Percentiles rank a stretch among this genome's conserved stretches.
Conservation (phyloP, 2,888 invertebrate species). For the Chydorus sphaericus region DNA sequence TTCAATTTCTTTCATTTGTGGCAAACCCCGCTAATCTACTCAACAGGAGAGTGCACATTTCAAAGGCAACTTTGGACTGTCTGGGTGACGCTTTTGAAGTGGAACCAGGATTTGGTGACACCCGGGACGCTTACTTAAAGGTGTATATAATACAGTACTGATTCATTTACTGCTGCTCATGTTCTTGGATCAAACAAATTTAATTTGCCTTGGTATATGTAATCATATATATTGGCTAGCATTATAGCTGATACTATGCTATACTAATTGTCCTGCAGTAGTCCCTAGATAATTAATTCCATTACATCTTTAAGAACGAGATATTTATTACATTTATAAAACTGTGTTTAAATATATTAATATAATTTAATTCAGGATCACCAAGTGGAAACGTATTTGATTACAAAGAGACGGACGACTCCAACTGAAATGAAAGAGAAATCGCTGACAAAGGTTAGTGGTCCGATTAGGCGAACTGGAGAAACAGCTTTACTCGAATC, state of each 20-base stretch:
- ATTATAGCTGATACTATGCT: too few relatives aligned
- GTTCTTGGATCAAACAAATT: too few relatives aligned
- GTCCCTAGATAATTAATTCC: too few relatives aligned
- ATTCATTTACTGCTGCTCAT: neutral
- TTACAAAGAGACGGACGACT: slow-evolving; percentile 64
- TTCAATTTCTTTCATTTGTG: neutral
- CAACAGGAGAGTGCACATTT: slow-evolving; percentile 86
- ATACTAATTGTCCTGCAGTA: too few relatives aligned
- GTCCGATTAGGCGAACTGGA: too few relatives aligned
- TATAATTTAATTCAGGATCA: too few relatives aligned
- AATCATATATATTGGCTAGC: too few relatives aligned
- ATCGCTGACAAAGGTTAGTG: too few relatives aligned
- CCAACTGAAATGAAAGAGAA: slow-evolving; percentile 23
- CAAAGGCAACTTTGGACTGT: slow-evolving; percentile 70
- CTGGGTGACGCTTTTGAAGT: slow-evolving; percentile 81
- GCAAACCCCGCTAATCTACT: neutral
- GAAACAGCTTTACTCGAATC: neutral
- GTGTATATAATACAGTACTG: slow-evolving; percentile 20
- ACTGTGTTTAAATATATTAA: too few relatives aligned
- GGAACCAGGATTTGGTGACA: slow-evolving; percentile 77
- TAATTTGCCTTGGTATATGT: too few relatives aligned
- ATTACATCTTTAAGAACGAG: too few relatives aligned
- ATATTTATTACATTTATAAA: too few relatives aligned
- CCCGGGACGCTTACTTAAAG: slow-evolving; percentile 65
- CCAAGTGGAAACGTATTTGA: slow-evolving; percentile 73